Evolutionary conservation across 1,140 invertebrate genomes (phyloP).

Genomic region (Atta colombica): DNA sequence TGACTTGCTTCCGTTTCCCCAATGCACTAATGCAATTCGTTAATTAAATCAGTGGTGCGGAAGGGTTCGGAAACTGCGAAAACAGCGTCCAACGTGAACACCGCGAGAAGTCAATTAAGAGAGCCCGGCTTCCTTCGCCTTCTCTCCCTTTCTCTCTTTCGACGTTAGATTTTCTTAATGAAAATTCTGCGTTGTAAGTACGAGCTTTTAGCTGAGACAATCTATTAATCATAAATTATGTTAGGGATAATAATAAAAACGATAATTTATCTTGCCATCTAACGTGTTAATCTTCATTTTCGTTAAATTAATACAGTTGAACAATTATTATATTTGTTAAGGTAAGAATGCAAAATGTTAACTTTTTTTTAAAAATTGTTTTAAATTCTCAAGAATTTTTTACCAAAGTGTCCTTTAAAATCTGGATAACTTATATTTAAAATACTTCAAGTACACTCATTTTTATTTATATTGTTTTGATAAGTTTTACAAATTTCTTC

Average conservation of each 20-base stretch:
- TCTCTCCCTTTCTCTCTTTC: background rate
- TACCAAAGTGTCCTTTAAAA: background rate
- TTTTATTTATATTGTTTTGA: background rate
- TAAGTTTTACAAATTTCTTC: background rate
- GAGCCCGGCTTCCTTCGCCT: background rate
- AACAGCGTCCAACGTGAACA: constrained; percentile 53
- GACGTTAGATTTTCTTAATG: constrained; percentile 49
- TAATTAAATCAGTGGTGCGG: constrained; percentile 51
- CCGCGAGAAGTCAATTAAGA: constrained; percentile 59
- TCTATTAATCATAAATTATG: constrained; percentile 52
- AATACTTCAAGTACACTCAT: background rate
- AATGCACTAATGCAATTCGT: constrained; percentile 59
- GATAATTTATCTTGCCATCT: background rate
- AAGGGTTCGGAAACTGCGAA: constrained; percentile 61
- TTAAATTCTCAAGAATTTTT: background rate
- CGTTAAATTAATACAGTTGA: background rate
- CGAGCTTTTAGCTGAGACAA: background rate
- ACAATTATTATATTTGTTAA: background rate
- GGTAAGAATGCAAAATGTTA: background rate
- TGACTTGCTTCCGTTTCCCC: constrained; percentile 40
- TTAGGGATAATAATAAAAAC: constrained; percentile 10
- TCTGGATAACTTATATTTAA: background rate
- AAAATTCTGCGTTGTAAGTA: constrained; percentile 20
- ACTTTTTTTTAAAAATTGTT: background rate
- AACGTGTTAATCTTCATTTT: background rate